These are phyloP conservation scores for Pteruthius melanotis DNA, from an alignment of 2,113 vertebrate genomes.

Conservation along the genomic window DNA sequence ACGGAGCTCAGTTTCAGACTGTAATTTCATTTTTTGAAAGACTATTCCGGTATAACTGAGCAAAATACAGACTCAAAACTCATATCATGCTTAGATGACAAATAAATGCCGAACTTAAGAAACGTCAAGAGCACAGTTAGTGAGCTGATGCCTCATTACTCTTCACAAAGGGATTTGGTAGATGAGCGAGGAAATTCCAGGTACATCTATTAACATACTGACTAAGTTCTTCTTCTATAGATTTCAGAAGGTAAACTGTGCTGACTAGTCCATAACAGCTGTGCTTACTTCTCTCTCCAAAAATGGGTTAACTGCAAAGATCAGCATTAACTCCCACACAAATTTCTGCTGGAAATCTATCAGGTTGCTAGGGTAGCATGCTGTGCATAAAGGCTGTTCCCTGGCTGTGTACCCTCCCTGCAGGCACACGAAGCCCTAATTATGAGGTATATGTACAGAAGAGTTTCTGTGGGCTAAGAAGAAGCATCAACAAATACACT, in stretches of 20 bases:
- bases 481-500: constrained; percentile 13
- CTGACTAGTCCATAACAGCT: not conserved
- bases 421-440: constrained; percentile 36
- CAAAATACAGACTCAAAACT: not conserved
- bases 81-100: not conserved
- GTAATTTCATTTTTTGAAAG: not conserved
- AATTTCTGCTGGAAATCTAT: constrained; percentile 54
- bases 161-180: not conserved
- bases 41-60: not conserved
- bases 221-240: not conserved
- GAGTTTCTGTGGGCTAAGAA: constrained; percentile 4
- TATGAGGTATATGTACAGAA: constrained; percentile 36
- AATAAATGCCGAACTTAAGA: not conserved
- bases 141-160: not conserved
- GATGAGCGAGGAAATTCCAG: not conserved
- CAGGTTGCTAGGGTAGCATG: constrained; percentile 57
- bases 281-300: not conserved
- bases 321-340: constrained; percentile 55
- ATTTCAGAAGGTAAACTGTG: not conserved
- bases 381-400: constrained; percentile 48
- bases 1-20: not conserved
- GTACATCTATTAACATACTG: not conserved
- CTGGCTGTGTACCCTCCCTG: not conserved
- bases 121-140: not conserved
- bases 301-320: constrained; percentile 50